These are phyloP conservation scores for Globia sparganii DNA, from an alignment of 2,888 invertebrate species.

Conservation along the genomic window DNA sequence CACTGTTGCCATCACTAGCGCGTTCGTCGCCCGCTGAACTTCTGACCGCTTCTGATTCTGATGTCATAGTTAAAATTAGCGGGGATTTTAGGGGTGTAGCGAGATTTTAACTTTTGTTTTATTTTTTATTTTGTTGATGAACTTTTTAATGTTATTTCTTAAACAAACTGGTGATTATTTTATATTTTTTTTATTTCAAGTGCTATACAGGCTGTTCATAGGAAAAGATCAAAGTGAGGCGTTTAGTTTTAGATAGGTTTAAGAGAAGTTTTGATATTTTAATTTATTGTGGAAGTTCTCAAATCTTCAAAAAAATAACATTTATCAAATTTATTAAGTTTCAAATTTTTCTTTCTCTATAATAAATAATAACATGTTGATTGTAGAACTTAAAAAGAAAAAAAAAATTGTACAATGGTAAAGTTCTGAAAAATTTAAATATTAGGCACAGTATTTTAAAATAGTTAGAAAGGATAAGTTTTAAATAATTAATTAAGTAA, in stretches of 20 bases:
- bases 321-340: neutral
- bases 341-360: neutral
- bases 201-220: neutral
- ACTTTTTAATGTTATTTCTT: neutral
- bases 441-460: conserved; percentile 12
- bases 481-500: conserved; percentile 19
- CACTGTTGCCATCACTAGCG: conserved; percentile 87
- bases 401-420: neutral
- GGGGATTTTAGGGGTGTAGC: neutral
- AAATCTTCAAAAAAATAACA: neutral
- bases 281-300: neutral
- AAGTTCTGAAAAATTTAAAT: conserved; percentile 37
- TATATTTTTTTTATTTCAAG: neutral
- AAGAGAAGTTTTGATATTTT: neutral
- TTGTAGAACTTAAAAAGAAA: neutral
- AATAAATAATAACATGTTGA: neutral
- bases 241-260: neutral
- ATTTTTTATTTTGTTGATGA: neutral
- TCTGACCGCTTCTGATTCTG: conserved; percentile 86
- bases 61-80: conserved; percentile 36
- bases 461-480: conserved; percentile 23
- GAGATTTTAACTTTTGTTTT: neutral
- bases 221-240: neutral
- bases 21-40: conserved; percentile 87
- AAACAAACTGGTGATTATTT: neutral